These are phyloP conservation scores for Cacoxenus indagator DNA, from an alignment of 2,888 invertebrate genomes.

Conservation along the genomic window DNA sequence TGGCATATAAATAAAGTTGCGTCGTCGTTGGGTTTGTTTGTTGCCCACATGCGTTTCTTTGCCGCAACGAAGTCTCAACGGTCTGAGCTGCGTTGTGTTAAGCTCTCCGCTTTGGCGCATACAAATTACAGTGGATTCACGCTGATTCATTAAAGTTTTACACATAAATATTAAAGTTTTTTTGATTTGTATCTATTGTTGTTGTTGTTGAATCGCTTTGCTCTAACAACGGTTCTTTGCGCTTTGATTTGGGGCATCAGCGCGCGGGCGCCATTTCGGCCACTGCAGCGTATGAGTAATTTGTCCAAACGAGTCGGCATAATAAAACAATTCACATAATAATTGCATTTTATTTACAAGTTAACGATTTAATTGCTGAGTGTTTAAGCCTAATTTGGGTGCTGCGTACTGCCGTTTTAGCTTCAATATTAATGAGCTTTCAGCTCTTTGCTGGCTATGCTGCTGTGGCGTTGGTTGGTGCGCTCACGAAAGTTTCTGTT, in stretches of 20 bases:
- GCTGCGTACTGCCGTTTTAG: not conserved
- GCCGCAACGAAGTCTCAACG: not conserved
- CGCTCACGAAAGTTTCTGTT: too few relatives aligned
- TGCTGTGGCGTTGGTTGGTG: too few relatives aligned
- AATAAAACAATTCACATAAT: not conserved
- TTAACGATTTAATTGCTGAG: not conserved
- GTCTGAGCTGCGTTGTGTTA: too few relatives aligned
- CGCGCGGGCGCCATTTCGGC: not conserved
- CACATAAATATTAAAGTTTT: not conserved
- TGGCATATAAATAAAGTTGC: slow-evolving; percentile 41
- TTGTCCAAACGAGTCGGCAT: not conserved
- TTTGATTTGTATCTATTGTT: not conserved
- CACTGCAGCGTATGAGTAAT: not conserved
- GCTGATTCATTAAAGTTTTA: not conserved
- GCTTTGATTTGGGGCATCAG: not conserved
- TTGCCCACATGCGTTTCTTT: not conserved
- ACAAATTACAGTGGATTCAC: too few relatives aligned
- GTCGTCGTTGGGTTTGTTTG: not conserved
- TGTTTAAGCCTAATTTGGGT: not conserved
- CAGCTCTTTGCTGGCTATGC: too few relatives aligned
- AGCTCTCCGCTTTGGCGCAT: too few relatives aligned
- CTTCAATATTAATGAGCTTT: too few relatives aligned
- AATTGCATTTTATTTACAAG: not conserved
- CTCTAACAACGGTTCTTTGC: not conserved
- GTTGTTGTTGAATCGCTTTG: not conserved